Conservation (phyloP, 2,888 invertebrate genomes). For the Lithophane leautieri region DNA sequence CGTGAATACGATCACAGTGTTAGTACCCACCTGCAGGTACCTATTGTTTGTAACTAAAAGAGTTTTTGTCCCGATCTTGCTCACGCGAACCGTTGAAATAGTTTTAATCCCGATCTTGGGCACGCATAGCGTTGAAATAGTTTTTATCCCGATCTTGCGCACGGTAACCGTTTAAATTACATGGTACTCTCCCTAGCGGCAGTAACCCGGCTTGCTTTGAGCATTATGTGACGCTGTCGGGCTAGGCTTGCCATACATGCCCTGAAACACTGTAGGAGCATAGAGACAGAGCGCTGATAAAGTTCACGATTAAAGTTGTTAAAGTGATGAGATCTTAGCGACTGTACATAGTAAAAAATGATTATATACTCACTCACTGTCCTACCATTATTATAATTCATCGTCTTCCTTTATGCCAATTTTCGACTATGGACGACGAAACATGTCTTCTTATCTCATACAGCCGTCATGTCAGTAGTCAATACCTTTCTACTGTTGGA, state of each 20-base stretch:
- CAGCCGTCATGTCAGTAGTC: not conserved
- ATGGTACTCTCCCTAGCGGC: constrained; percentile 1
- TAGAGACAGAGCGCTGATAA: not conserved
- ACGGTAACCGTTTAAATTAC: no score
- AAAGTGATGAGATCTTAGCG: not conserved
- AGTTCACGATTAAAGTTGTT: not conserved
- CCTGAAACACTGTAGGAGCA: not conserved
- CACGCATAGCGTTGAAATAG: no score
- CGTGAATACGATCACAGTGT: not conserved
- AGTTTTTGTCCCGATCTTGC: constrained; percentile 1
- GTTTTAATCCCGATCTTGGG: not conserved
- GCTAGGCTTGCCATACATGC: not conserved
- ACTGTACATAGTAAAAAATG: no score
- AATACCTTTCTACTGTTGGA: not conserved
- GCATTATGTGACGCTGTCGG: constrained; percentile 3
- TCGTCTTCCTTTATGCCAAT: not conserved
- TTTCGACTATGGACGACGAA: not conserved
- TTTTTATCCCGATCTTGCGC: no score
- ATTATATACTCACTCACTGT: no score
- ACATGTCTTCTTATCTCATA: not conserved
- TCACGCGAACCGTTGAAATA: not conserved
- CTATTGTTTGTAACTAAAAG: not conserved
- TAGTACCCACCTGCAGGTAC: not conserved
- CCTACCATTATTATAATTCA: no score
- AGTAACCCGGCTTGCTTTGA: constrained; percentile 18